A percentile compares a stretch with the other conserved stretches of the same genome.
Evolutionary conservation across 2,797 vertebrate genomes (phyloP).

Genomic region (Hybognathus amarus): DNA sequence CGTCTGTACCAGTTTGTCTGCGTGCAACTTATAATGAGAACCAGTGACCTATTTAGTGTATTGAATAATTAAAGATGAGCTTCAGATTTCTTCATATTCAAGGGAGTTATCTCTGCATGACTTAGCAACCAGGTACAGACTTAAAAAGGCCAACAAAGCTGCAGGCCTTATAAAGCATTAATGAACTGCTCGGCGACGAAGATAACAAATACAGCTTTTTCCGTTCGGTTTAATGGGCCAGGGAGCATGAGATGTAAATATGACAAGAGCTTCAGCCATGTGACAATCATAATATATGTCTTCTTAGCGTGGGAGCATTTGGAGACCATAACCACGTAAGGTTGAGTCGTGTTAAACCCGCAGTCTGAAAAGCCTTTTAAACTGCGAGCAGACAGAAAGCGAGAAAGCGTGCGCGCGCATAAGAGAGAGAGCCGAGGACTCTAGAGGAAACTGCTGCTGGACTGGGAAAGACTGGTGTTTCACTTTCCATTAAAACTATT

Average conservation of each 20-base stretch:
- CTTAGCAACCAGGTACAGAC: constrained; percentile 60
- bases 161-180: constrained; percentile 28
- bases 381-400: constrained; percentile 28
- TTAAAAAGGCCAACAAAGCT: constrained; percentile 39
- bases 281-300: constrained; percentile 39
- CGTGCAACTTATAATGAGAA: constrained; percentile 71
- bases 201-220: constrained; percentile 25
- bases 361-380: constrained; percentile 49
- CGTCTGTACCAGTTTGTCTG: constrained; percentile 66
- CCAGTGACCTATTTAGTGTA: constrained; percentile 76
- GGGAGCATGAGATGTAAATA: constrained; percentile 40
- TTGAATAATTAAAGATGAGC: constrained; percentile 75
- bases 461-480: constrained; percentile 60
- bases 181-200: background rate
- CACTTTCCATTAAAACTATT: constrained; percentile 66
- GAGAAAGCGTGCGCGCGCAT: background rate
- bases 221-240: constrained; percentile 35
- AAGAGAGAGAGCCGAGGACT: constrained; percentile 2
- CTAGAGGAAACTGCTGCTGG: constrained; percentile 43
- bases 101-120: constrained; percentile 64
- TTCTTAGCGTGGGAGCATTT: constrained; percentile 31
- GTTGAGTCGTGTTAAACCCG: constrained; percentile 24
- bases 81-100: constrained; percentile 71
- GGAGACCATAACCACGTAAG: background rate
- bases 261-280: constrained; percentile 44